Evolutionary conservation across 2,888 invertebrate species (phyloP).

Genomic region (Troglohyphantes excavatus): DNA sequence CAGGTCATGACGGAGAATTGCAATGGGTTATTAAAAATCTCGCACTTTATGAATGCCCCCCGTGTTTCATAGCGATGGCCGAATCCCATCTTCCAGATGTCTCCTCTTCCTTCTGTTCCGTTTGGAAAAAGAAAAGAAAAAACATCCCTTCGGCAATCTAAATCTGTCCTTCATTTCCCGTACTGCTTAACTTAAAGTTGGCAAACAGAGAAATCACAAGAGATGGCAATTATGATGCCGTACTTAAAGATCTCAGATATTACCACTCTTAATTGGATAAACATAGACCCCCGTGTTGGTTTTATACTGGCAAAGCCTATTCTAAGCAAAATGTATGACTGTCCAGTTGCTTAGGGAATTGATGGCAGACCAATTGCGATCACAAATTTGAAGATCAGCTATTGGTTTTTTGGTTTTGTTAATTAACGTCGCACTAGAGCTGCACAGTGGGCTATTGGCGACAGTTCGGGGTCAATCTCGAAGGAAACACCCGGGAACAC

Average conservation of each 20-base stretch:
- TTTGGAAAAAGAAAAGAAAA: neutral
- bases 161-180: constrained; percentile 5
- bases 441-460: no score
- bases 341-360: no score
- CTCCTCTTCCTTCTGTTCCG: neutral
- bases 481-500: no score
- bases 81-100: neutral
- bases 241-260: neutral
- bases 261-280: neutral
- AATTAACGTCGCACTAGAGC: no score
- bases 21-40: no score
- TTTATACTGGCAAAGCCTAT: no score
- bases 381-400: no score
- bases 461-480: no score
- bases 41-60: neutral
- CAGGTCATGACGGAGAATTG: no score
- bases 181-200: neutral
- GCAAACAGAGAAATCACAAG: constrained; percentile 9
- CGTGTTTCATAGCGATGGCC: neutral
- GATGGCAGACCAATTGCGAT: no score
- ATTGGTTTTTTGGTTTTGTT: no score
- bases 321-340: no score
- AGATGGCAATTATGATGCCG: constrained; percentile 6
- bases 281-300: neutral
- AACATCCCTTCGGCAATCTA: neutral